Evolutionary conservation across 2,113 vertebrate species (phyloP), one percentile per base, ranked within the genome.

Genomic region (Pterocles burchelli): DNA sequence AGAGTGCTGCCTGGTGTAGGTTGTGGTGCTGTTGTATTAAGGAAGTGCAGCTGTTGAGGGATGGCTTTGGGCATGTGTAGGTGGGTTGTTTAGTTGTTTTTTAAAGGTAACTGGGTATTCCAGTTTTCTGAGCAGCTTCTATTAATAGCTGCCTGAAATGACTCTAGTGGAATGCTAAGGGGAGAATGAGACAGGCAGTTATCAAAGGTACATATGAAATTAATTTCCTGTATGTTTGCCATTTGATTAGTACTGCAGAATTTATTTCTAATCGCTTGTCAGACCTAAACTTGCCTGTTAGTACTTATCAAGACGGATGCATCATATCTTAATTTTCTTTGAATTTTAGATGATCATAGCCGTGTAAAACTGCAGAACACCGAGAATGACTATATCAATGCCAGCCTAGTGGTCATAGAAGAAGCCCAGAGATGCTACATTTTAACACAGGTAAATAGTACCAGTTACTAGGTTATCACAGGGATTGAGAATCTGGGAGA

Each of bases 321-420:
- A 26, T 80, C 43, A 18, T 86, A 86, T 83, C 34, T 66, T 78
- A 43, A 52, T 54, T 46, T 92, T 52, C 26, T 97, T 85, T 90
- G 85, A 49, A 75, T 97, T 98, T 96, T 95, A 99, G 99, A 99
- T 96, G 99, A 99, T 95, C 99, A 99, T 96, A 99, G 99, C 97
- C 99, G 99, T 88, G 99, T 99, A 85, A 99, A 99, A 96, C 98
- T 99, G 85, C 98, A 99, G 95, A 99, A 98, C 92, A 96, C 98
- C 0, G 99, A 99, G 77, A 99, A 99, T 97, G 99, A 99, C 97
- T 99, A 99, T 96, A 99, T 99, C 96, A 99, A 99, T 95, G 99
- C 99, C 96, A 99, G 99, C 95, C 97, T 99, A 85, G 98, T 99
- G 65, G 97, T 98, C 71, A 98, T 98, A 97, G 98, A 99, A 93